Conservation (phyloP, 1,140 invertebrate genomes). For the Drosophila bipectinata region DNA sequence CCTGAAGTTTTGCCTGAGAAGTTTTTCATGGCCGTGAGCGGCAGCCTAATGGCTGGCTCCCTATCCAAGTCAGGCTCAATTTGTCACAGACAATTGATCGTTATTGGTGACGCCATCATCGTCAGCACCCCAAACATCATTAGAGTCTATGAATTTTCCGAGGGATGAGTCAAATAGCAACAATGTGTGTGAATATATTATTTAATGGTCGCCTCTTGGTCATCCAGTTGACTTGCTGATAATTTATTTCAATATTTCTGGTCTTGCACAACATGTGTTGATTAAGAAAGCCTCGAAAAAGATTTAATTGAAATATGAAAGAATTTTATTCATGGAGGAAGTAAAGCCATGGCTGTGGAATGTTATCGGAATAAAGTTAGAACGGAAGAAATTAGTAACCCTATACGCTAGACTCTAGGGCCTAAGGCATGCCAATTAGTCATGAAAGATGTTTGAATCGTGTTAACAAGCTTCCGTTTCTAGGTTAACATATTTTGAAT, state of each 20-base stretch:
- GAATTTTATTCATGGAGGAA: neutral
- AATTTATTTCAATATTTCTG: slow-evolving; percentile 19
- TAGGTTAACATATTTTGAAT: slow-evolving; percentile 1
- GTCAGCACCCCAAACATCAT: slow-evolving; percentile 17
- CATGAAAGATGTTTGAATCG: slow-evolving; percentile 10
- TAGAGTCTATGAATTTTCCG: slow-evolving; percentile 30
- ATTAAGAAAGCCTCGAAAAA: neutral
- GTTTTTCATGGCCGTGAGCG: slow-evolving; percentile 8
- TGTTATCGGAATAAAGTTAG: neutral
- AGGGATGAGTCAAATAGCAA: slow-evolving; percentile 39
- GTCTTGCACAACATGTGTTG: slow-evolving; percentile 3
- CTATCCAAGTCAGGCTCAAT: slow-evolving; percentile 44
- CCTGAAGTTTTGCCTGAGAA: slow-evolving; percentile 18
- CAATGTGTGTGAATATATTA: slow-evolving; percentile 28
- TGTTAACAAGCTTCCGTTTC: slow-evolving; percentile 53
- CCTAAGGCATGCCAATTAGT: neutral
- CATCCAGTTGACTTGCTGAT: slow-evolving; percentile 63
- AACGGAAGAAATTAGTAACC: neutral
- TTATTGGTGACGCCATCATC: slow-evolving; percentile 69
- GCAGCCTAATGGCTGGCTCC: neutral
- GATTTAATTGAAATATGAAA: slow-evolving; percentile 17
- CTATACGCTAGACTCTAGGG: neutral
- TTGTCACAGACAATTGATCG: slow-evolving; percentile 79
- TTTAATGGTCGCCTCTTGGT: slow-evolving; percentile 46
- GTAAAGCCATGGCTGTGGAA: neutral